Base-by-base conservation (phyloP, 2,888 invertebrate genomes). In the Folsomia candida region DNA sequence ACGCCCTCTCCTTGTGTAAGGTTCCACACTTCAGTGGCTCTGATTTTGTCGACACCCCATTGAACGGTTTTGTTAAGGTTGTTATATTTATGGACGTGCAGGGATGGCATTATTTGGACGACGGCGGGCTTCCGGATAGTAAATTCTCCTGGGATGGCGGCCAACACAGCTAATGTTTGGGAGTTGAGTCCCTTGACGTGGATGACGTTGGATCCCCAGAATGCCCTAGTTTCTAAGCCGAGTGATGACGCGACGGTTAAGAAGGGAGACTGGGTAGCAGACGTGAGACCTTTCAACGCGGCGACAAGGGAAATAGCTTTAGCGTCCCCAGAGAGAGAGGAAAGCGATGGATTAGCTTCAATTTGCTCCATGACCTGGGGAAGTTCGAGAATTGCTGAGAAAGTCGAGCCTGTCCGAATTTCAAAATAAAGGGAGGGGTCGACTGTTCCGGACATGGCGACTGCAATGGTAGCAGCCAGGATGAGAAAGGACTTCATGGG, bases 181-280 rank as follows among this genome's bases (percentile, higher is more conserved):
- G 9, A 1, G 47, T 64, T 58, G 18, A 66, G 70, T 4, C 51
- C 37, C 0, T 25, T 18, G 4, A 75, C 69, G 37, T 61, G 68
- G 51, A 74, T 74, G 24, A 67, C 51, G 68, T 74, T 72, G 68
- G 59, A 37, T 54, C 69, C 66, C 69, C 69, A 74, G 66, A 69
- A 72, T 11, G 60, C 6, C 37, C 68, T 60, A 26, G 70, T 70
- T 59, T 58, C 59, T 24, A 54, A 22, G n/a, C n/a, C n/a, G 6
- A 37, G 1, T 4, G 54, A 18, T 28, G n/a, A 11, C 1, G 71
- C 20, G 65, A 71, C 61, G 11, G 29, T 27, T 1, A 74, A 58
- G 28, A 74, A 62, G 28, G 26, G 27, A 9, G 37, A 14, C 27
- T 74, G 74, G 20, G 65, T 54, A n/a, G 29, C n/a, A 11, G 66